Base-by-base conservation (phyloP, 2,113 vertebrate species). In the Mola mola region DNA sequence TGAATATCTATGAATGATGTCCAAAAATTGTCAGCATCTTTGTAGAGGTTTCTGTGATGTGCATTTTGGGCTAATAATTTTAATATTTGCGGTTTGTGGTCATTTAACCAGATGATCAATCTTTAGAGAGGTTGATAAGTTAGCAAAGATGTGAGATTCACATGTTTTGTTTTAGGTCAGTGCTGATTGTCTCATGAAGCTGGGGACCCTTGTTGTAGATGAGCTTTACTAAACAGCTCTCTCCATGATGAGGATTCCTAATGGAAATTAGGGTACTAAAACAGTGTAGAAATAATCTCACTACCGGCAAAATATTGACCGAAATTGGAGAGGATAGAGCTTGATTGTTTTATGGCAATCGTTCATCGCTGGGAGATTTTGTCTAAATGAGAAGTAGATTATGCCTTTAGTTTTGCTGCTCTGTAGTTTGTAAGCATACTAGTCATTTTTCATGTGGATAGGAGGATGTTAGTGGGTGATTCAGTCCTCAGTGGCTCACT, bases 311-410 rank as follows among this genome's bases (percentile, higher is more conserved):
- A 64, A 61, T 64, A 69, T 82, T 9, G 53, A 69, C 55, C 13
- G 3, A 43, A 71, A 61, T 42, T 38, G 67, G 59, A 1, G 43
- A 55, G 33, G 46, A 64, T 37, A 38, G 47, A 48, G 42, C 29
- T 56, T 56, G 65, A 73, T 74, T 74, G 65, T 67, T 76, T 65
- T 36, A 64, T 43, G 46, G 53, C 47, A 47, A 11, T 7, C 22
- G 62, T 13, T 47, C 66, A 66, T 56, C 2, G 53, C 53, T 40
- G 48, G 38, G 21, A 55, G 53, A 75, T 75, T 80, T 75, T 26
- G 59, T 81, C 51, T 55, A 38, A 75, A 70, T 73, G 78, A 78
- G 50, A 62, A 75, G 80, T 63, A 61, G 53, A 68, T 66, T 77
- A 59, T 61, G 65, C 33, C 47, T 75, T 53, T 71, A 50, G 66